Evolutionary conservation across 2,797 vertebrate species (phyloP).

Genomic region (Megalops cyprinoides): DNA sequence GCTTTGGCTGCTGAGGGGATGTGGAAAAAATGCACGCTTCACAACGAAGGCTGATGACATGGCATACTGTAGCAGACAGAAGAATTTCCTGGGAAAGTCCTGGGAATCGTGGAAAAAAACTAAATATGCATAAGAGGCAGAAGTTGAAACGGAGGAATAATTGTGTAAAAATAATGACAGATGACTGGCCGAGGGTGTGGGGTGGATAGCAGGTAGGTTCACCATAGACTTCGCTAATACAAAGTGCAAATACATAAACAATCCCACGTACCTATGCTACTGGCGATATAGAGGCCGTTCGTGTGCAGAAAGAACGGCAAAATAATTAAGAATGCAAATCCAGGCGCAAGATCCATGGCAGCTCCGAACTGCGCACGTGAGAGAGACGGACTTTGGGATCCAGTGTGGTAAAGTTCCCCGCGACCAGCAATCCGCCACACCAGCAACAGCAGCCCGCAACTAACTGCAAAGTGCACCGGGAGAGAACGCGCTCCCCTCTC

Average conservation of each 20-base stretch:
- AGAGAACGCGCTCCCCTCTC: constrained; percentile 59
- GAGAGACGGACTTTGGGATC: constrained; percentile 82
- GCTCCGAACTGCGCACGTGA: constrained; percentile 84
- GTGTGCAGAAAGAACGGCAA: constrained; percentile 76
- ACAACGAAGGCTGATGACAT: constrained; percentile 50
- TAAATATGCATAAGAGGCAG: constrained; percentile 1
- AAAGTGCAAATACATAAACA: constrained; percentile 62
- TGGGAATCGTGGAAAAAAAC: constrained; percentile 16
- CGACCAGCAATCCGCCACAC: constrained; percentile 77
- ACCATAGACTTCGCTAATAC: constrained; percentile 44
- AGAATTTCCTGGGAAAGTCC: constrained; percentile 37
- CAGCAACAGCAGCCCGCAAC: constrained; percentile 81
- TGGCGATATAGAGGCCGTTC: constrained; percentile 82
- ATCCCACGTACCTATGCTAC: constrained; percentile 79
- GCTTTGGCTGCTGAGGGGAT: constrained; percentile 29
- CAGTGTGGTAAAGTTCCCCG: constrained; percentile 81
- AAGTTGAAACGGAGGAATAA: neutral
- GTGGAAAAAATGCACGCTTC: constrained; percentile 34
- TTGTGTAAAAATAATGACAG: constrained; percentile 33
- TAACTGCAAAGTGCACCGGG: constrained; percentile 81
- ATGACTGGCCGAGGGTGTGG: constrained; percentile 8
- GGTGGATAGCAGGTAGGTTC: constrained; percentile 24
- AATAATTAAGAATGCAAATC: constrained; percentile 77
- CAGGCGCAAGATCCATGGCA: constrained; percentile 81
- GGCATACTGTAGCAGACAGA: constrained; percentile 40